Evolutionary conservation across 2,113 vertebrate genomes (phyloP), one percentile per base, ranked within the genome.

Genomic region (Beaufortia kweichowensis): DNA sequence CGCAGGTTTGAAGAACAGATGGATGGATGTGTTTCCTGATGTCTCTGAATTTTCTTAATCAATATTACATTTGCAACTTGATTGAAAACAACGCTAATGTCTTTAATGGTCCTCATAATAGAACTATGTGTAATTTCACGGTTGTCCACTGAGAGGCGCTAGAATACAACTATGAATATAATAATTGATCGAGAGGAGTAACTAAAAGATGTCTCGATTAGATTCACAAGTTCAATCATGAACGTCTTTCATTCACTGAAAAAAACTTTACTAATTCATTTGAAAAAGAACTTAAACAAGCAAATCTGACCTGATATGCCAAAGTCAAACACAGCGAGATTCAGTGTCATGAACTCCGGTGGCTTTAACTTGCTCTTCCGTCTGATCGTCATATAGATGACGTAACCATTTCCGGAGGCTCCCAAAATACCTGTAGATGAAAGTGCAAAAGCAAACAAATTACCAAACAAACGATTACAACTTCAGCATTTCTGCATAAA

Each of bases 291-390:
- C 11, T 19, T 33, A 19, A 57, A 61, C 12, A 33, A 74, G 28
- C 12, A 73, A 17, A 24, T 19, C 4, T 50, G 35, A 77, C 96
- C 95, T 95, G 96, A 96, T 87, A 98, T 98, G 14, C 96, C 95
- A 84, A 98, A 92, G 86, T 98, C 96, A 75, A 95, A 97, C 79
- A 98, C 82, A 43, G 96, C 96, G 63, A 98, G 88, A 88, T 98
- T 98, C 77, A 96, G 89, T 1, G 94, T 98, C 95, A 98, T 96
- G 81, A 98, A 91, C 88, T 98, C 96, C 19, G 95, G 94, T 15
- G 96, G 96, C 85, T 92, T 94, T 85, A 98, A 78, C 86, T 98
- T 98, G 85, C 92, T 94, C 88, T 96, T 98, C 71, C 94, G 83
- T 88, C 90, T 96, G 84, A 90, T 86, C 71, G 93, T 92, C 92